Percentiles rank a stretch among this genome's conserved stretches.
These are phyloP conservation scores for Caprella mutica DNA, from an alignment of 2,888 invertebrate species.

Conservation along the genomic window DNA sequence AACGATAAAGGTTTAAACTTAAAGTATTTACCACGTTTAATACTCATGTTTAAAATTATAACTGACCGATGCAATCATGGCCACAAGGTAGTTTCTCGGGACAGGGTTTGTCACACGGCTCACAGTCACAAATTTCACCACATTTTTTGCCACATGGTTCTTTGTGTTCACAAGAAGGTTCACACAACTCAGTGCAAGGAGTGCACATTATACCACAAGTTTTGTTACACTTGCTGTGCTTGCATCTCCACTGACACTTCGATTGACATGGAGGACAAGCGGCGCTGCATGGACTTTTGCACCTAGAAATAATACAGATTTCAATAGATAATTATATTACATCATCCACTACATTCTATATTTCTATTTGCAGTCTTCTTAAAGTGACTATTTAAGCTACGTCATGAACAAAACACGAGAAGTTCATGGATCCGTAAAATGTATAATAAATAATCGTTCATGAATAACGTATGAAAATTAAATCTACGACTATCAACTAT, in stretches of 20 bases:
- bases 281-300: constrained; percentile 19
- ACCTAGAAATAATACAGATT: constrained; percentile 19
- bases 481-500: too few relatives aligned
- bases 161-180: constrained; percentile 12
- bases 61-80: constrained; percentile 57
- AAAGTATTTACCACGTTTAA: too few relatives aligned
- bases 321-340: too few relatives aligned
- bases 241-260: constrained; percentile 21
- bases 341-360: too few relatives aligned
- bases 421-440: too few relatives aligned
- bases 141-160: constrained; percentile 10
- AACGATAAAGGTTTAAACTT: too few relatives aligned
- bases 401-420: too few relatives aligned
- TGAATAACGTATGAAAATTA: too few relatives aligned
- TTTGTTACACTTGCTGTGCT: constrained; percentile 20
- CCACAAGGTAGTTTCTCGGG: constrained; percentile 43
- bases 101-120: constrained; percentile 44
- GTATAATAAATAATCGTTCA: too few relatives aligned
- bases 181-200: constrained; percentile 22
- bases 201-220: constrained; percentile 14
- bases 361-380: too few relatives aligned
- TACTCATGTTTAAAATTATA: too few relatives aligned
- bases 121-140: constrained; percentile 35
- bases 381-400: too few relatives aligned
- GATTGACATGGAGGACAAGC: constrained; percentile 27